Evolutionary conservation across 2,113 vertebrate species (phyloP).

Genomic region (Sinosuthora webbiana): DNA sequence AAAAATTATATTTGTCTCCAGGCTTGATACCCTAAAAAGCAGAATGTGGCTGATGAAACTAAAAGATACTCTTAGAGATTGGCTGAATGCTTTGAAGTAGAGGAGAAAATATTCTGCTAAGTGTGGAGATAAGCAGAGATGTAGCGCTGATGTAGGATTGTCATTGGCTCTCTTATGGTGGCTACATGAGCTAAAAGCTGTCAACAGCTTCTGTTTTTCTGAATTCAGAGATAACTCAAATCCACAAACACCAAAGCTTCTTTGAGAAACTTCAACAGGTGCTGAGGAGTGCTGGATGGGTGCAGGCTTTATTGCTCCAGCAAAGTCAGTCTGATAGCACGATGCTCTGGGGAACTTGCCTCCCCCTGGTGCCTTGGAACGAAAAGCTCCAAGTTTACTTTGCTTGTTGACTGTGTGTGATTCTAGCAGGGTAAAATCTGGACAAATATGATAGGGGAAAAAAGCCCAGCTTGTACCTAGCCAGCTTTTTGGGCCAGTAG

Average conservation of each 20-base stretch:
- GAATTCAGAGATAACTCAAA: not conserved
- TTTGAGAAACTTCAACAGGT: not conserved
- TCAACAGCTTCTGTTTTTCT: not conserved
- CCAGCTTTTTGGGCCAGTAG: not conserved
- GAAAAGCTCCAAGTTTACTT: not conserved
- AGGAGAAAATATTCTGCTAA: not conserved
- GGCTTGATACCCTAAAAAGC: not conserved
- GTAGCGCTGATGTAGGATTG: not conserved
- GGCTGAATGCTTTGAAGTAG: not conserved
- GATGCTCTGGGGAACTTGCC: fast-evolving
- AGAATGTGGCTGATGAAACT: not conserved
- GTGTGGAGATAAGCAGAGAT: not conserved
- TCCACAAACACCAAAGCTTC: not conserved
- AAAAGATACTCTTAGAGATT: not conserved
- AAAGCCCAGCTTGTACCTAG: not conserved
- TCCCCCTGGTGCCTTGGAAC: not conserved
- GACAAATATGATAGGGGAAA: not conserved
- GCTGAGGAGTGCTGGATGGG: not conserved
- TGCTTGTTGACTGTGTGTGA: not conserved
- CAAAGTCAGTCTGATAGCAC: not conserved
- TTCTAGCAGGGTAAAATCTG: not conserved
- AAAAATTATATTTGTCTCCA: not conserved
- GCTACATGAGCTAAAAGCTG: not conserved
- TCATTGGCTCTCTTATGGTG: not conserved
- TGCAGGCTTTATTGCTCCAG: not conserved